Evolutionary conservation across 2,797 vertebrate species (phyloP).

Genomic region (Darevskia nairensis): DNA sequence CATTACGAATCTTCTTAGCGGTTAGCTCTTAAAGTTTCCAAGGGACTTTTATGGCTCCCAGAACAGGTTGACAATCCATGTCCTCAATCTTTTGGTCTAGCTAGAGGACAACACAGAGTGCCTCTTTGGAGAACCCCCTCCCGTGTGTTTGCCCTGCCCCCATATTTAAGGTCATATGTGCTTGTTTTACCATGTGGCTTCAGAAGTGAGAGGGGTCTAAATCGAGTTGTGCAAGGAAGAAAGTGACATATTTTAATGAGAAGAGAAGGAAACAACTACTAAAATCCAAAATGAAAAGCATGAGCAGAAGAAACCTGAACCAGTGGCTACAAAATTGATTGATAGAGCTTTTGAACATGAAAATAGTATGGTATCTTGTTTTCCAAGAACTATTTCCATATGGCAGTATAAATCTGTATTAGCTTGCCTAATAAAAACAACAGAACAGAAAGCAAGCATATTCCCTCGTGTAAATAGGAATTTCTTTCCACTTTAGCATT

Average conservation of each 20-base stretch:
- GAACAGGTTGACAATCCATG: not conserved
- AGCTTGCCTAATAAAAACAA: conserved; percentile 23
- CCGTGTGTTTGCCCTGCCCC: not conserved
- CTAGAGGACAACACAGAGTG: not conserved
- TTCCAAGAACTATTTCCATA: conserved; percentile 1
- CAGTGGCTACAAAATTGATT: not conserved
- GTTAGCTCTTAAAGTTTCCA: not conserved
- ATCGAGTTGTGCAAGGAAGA: not conserved
- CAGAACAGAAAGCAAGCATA: conserved; percentile 11
- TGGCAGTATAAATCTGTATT: conserved; percentile 13
- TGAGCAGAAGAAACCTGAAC: not conserved
- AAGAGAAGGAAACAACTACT: not conserved
- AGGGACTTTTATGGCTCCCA: not conserved
- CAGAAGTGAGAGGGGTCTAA: not conserved
- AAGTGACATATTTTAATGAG: not conserved
- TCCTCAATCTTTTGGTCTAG: not conserved
- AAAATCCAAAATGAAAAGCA: not conserved
- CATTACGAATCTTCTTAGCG: not conserved
- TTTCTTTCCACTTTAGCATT: conserved; percentile 23
- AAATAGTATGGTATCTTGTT: conserved; percentile 17
- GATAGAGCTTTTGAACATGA: not conserved
- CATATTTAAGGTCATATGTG: no score
- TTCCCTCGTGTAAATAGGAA: not conserved
- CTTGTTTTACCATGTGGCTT: not conserved
- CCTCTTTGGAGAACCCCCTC: no score